Conservation (phyloP, 2,113 vertebrate genomes). For the Pterocles orientalis region DNA sequence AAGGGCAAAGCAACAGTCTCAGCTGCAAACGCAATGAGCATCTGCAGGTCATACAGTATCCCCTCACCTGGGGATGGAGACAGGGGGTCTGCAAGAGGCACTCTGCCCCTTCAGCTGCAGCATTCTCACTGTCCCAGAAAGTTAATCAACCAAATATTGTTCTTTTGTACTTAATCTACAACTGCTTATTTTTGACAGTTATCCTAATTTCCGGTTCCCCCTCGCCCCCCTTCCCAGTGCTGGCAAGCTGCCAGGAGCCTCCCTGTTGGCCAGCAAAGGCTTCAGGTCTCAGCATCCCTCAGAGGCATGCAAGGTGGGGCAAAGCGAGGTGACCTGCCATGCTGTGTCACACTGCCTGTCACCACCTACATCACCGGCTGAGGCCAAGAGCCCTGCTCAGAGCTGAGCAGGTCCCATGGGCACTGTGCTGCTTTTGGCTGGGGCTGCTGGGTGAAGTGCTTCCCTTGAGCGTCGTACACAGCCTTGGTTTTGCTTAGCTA, state of each 20-base stretch:
- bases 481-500: not conserved
- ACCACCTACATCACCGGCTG: not conserved
- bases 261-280: not conserved
- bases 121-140: not conserved
- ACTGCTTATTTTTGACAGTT: not conserved
- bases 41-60: rapidly evolving
- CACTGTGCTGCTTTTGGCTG: not conserved
- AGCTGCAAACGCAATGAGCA: not conserved
- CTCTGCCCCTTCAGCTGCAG: not conserved
- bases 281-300: not conserved
- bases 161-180: not conserved
- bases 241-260: not conserved
- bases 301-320: rapidly evolving
- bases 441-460: not conserved
- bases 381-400: not conserved
- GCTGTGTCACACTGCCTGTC: not conserved
- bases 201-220: not conserved
- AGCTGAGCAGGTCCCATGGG: not conserved
- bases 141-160: not conserved
- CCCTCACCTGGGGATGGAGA: not conserved
- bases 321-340: rapidly evolving
- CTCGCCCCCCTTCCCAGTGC: rapidly evolving
- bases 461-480: rapidly evolving
- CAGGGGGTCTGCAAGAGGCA: not conserved
- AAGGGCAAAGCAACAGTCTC: not conserved